phyloP scores from a whole-genome alignment of 1,140 invertebrate species.

The Drosophila persimilis region DNA sequence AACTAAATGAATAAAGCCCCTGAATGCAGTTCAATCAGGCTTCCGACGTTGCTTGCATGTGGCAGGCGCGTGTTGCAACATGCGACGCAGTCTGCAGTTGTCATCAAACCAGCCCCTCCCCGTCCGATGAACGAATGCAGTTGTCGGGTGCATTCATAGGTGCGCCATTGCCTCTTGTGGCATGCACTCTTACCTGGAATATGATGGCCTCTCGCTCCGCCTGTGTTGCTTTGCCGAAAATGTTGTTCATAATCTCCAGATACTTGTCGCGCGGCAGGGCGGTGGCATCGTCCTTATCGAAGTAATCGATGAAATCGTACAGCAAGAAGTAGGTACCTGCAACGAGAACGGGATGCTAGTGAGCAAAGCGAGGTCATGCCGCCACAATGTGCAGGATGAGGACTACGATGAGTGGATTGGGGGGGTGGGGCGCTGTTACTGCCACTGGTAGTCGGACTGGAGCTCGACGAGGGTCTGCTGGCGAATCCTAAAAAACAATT shows the following conservation, averaged over 20 bases:
- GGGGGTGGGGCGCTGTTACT: background rate
- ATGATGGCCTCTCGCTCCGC: slow-evolving; percentile 94
- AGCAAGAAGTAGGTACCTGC: slow-evolving; percentile 95
- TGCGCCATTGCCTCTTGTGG: background rate
- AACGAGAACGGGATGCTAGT: slow-evolving; percentile 68
- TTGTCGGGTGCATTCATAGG: background rate
- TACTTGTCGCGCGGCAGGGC: slow-evolving; percentile 92
- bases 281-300: slow-evolving; percentile 92
- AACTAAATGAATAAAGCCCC: slow-evolving; percentile 57
- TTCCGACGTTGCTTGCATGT: slow-evolving; percentile 25
- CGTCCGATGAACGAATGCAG: background rate
- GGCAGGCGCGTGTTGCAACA: slow-evolving; percentile 8
- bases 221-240: slow-evolving; percentile 93
- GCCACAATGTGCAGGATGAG: slow-evolving; percentile 30
- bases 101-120: slow-evolving; percentile 9
- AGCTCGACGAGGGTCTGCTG: slow-evolving; percentile 24
- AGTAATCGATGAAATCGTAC: slow-evolving; percentile 95
- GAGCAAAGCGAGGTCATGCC: slow-evolving; percentile 39
- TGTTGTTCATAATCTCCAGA: slow-evolving; percentile 92
- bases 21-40: slow-evolving; percentile 56
- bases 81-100: slow-evolving; percentile 16
- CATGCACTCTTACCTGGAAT: slow-evolving; percentile 89
- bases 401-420: background rate
- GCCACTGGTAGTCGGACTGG: too few species aligned
- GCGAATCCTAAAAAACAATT: slow-evolving; percentile 67